A percentile compares a stretch with the other conserved stretches of the same genome.
Conservation (phyloP, 2,113 vertebrate genomes). For the Motacilla alba region DNA sequence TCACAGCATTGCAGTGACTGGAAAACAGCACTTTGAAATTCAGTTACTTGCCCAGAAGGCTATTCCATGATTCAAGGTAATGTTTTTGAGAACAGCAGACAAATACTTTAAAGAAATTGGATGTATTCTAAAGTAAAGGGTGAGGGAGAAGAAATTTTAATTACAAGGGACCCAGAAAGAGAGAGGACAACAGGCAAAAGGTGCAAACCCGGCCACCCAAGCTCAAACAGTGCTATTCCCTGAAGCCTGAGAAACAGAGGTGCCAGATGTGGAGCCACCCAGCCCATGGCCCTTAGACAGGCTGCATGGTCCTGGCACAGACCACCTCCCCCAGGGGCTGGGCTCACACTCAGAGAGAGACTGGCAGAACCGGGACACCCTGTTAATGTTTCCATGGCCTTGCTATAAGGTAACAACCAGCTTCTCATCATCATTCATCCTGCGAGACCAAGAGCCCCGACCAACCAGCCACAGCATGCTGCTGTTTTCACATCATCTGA, state of each 20-base stretch:
- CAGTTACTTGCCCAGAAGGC: neutral
- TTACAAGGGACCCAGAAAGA: neutral
- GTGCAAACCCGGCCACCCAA: neutral
- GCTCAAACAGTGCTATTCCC: neutral
- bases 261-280: neutral
- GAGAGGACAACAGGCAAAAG: neutral
- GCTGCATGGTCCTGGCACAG: rapidly evolving
- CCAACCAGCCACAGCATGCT: rapidly evolving
- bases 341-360: rapidly evolving
- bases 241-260: neutral
- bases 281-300: rapidly evolving
- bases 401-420: neutral
- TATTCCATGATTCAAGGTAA: neutral
- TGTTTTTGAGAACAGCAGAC: neutral
- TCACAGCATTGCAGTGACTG: neutral
- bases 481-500: neutral
- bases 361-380: neutral
- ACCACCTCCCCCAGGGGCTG: rapidly evolving
- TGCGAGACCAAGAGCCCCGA: neutral
- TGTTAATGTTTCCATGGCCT: neutral
- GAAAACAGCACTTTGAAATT: neutral
- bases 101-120: neutral
- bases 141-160: neutral
- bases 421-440: neutral
- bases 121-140: neutral